These are phyloP conservation scores for Neopelma chrysocephalum DNA, from an alignment of 2,797 vertebrate species.

Conservation along the genomic window DNA sequence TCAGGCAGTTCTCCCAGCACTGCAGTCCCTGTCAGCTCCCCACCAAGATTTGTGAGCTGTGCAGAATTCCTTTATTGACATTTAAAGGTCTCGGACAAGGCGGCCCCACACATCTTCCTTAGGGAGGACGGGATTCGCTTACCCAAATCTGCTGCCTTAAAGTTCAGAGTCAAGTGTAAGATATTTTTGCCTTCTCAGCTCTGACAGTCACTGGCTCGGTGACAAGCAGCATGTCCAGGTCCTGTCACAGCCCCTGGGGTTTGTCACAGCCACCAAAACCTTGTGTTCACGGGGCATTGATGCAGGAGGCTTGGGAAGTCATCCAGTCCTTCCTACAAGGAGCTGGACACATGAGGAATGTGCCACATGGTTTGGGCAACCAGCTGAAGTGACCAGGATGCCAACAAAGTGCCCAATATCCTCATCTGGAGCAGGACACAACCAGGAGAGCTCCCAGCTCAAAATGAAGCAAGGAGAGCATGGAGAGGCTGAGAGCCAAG, in stretches of 20 bases:
- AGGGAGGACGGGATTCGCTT: not conserved
- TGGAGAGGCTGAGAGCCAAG: fast-evolving
- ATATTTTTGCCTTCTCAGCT: not conserved
- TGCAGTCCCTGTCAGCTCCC: constrained; percentile 21
- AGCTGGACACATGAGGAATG: fast-evolving
- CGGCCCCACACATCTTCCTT: constrained; percentile 10
- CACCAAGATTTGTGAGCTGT: constrained; percentile 21
- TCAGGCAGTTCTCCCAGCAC: not conserved
- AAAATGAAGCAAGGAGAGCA: not conserved
- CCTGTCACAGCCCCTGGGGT: fast-evolving
- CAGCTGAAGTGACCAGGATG: not conserved
- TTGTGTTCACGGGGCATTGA: fast-evolving
- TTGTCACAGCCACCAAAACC: not conserved
- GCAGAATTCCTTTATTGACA: constrained; percentile 65
- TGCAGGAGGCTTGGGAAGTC: not conserved
- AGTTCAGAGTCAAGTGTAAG: not conserved
- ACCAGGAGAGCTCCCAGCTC: not conserved
- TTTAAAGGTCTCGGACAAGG: constrained; percentile 70
- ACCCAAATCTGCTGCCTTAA: not conserved
- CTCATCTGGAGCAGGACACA: not conserved
- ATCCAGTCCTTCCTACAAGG: not conserved
- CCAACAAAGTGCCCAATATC: not conserved
- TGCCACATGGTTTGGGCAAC: not conserved
- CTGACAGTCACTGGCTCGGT: not conserved
- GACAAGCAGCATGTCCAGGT: not conserved